Conservation (phyloP, 2,113 vertebrate genomes). For the Siphamia tubifer region DNA sequence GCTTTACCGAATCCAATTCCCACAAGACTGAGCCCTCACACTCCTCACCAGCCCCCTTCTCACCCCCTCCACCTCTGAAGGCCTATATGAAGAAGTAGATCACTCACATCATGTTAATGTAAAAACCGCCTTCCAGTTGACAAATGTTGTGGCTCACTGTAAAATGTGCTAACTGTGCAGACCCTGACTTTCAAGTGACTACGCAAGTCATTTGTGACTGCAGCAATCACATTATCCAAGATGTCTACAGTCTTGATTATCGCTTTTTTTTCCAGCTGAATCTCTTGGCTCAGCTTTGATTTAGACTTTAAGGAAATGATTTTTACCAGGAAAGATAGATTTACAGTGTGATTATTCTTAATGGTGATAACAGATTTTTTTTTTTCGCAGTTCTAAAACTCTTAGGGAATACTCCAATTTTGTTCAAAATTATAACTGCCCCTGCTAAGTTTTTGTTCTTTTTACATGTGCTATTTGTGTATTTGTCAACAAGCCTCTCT, state of each 20-base stretch:
- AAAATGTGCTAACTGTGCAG: slow-evolving; percentile 84
- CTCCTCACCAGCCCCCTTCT: background rate
- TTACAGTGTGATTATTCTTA: slow-evolving; percentile 37
- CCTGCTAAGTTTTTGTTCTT: background rate
- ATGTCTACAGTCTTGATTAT: slow-evolving; percentile 74
- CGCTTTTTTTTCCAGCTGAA: slow-evolving; percentile 11
- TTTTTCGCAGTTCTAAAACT: slow-evolving; percentile 9
- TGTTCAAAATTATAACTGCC: background rate
- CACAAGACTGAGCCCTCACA: slow-evolving; percentile 28
- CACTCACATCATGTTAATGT: slow-evolving; percentile 81
- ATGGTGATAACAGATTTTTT: slow-evolving; percentile 24
- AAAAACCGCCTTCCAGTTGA: slow-evolving; percentile 75
- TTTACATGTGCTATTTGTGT: background rate
- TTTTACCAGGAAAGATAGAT: slow-evolving; percentile 57
- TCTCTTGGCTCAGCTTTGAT: slow-evolving; percentile 53
- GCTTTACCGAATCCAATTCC: slow-evolving; percentile 61
- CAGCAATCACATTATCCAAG: slow-evolving; percentile 78
- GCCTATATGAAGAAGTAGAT: slow-evolving; percentile 77
- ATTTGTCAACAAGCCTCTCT: slow-evolving; percentile 2
- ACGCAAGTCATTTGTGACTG: slow-evolving; percentile 76
- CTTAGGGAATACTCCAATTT: background rate
- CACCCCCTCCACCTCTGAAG: slow-evolving; percentile 34
- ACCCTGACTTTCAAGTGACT: slow-evolving; percentile 73
- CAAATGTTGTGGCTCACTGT: slow-evolving; percentile 79
- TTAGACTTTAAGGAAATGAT: slow-evolving; percentile 51